A percentile compares a stretch with the other conserved stretches of the same genome.
phyloP scores from a whole-genome alignment of 2,113 vertebrate species.

The Etia nguti region DNA sequence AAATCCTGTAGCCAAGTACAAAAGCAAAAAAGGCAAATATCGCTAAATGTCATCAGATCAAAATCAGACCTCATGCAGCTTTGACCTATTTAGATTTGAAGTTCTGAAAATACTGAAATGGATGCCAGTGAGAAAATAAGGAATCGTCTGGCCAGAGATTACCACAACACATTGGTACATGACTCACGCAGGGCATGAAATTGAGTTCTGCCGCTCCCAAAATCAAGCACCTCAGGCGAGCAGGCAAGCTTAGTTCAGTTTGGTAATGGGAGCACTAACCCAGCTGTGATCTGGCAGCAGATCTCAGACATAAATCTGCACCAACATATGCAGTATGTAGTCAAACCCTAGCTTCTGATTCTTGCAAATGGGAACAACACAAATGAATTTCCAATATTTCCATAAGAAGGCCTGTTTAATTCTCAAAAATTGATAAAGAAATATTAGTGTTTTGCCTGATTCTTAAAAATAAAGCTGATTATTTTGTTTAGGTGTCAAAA shows the following conservation, averaged over 20 bases:
- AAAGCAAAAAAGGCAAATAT: neutral
- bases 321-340: neutral
- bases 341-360: neutral
- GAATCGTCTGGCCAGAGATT: neutral
- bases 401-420: neutral
- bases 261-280: slow-evolving; percentile 17
- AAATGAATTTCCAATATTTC: neutral
- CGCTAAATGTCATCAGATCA: neutral
- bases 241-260: slow-evolving; percentile 1
- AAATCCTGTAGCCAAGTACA: neutral
- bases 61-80: neutral
- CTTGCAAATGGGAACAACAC: neutral
- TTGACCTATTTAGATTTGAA: slow-evolving; percentile 4
- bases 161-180: slow-evolving; percentile 24
- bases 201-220: slow-evolving; percentile 24
- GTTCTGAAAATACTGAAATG: neutral
- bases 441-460: neutral
- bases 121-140: neutral
- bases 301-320: neutral
- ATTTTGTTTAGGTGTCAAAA: neutral
- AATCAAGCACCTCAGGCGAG: slow-evolving; percentile 23
- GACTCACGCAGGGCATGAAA: slow-evolving; percentile 45
- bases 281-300: slow-evolving; percentile 30
- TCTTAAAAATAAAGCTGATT: neutral
- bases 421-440: neutral